Conservation (phyloP, 2,888 invertebrate genomes). For the Ischnus inquisitorius region DNA sequence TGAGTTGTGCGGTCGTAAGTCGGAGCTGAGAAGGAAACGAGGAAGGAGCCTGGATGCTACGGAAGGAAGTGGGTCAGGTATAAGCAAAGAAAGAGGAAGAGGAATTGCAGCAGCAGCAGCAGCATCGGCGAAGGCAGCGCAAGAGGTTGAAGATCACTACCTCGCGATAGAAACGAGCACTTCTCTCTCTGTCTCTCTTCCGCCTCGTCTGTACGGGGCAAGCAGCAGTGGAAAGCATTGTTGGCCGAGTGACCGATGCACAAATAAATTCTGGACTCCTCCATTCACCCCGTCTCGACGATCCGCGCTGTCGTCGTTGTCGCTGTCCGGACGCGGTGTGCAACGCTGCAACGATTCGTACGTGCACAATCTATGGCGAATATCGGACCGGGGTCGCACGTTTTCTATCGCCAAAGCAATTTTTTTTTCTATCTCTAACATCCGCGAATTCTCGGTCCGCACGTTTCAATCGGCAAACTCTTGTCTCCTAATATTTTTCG, state of each 20-base stretch:
- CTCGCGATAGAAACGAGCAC: conserved; percentile 42
- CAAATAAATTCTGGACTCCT: conserved; percentile 70
- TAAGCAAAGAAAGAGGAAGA: conserved; percentile 72
- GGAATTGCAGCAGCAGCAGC: conserved; percentile 63
- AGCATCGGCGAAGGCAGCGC: neutral
- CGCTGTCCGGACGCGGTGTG: conserved; percentile 14
- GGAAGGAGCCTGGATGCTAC: conserved; percentile 29
- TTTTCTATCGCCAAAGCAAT: conserved; percentile 15
- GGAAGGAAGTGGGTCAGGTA: conserved; percentile 72
- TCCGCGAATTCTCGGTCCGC: neutral
- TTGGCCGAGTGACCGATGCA: conserved; percentile 70
- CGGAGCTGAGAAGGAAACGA: conserved; percentile 18
- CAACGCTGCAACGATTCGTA: conserved; percentile 45
- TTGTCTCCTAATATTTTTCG: neutral
- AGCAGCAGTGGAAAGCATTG: conserved; percentile 64
- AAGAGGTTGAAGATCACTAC: neutral
- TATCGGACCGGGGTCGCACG: neutral
- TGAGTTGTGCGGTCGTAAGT: conserved; percentile 44
- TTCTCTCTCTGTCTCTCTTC: conserved; percentile 17
- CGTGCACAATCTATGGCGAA: conserved; percentile 37
- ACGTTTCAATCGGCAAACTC: neutral
- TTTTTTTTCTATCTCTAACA: neutral
- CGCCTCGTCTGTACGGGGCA: neutral
- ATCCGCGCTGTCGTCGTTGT: conserved; percentile 50
- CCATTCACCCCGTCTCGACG: conserved; percentile 58